Conservation (phyloP, 37 sponge, comb jelly and placozoan genomes). For the Chondrilla cf. caribensis region DNA sequence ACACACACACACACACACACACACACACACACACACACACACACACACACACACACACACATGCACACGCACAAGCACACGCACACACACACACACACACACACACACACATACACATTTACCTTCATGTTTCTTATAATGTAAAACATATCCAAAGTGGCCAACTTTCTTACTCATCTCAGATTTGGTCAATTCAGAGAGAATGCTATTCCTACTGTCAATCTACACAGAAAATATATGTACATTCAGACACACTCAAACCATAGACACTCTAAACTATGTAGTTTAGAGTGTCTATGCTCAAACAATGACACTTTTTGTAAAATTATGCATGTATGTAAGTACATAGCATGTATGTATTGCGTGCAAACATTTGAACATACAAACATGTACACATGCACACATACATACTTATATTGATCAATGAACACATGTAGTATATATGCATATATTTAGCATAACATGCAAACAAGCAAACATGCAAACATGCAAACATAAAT, state of each 20-base stretch:
- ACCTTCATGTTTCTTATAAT: constrained; percentile 14
- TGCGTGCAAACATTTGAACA: no score
- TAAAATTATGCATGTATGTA: no score
- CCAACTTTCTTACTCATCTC: constrained; percentile 78
- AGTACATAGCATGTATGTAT: no score
- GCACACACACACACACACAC: neutral
- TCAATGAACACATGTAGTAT: no score
- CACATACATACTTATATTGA: neutral
- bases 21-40: neutral
- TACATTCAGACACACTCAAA: neutral
- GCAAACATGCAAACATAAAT: no score
- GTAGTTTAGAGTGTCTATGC: no score
- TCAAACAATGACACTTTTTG: no score
- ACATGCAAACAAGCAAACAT: no score
- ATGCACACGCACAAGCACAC: no score
- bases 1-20: constrained; percentile 2
- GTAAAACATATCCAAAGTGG: constrained; percentile 63
- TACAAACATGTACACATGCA: neutral
- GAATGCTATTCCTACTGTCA: constrained; percentile 63
- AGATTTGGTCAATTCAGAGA: constrained; percentile 70
- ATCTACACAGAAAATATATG: constrained; percentile 35
- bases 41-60: neutral
- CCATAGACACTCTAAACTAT: no score
- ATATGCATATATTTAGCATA: no score
- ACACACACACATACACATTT: neutral